Evolutionary conservation across 2,113 vertebrate genomes (phyloP), one percentile per base, ranked within the genome.

Genomic region (Halichoerus grypus): DNA sequence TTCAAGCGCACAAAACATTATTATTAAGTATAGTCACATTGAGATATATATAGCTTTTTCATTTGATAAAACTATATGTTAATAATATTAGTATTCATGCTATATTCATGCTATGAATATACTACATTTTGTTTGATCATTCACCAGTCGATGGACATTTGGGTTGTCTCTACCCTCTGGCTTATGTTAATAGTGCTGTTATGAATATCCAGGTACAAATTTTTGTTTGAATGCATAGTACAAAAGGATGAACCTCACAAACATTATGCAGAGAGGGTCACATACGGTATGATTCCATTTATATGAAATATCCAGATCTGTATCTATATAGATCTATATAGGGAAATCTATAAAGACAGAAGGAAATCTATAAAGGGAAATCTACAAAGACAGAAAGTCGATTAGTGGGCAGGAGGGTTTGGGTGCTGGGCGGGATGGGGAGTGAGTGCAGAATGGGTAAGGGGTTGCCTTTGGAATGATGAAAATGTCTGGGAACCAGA

Each of bases 131-230:
- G 15, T 12, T 21, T 88, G 53, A 4, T 19, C 36, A 28, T 19
- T 9, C 21, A 19, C 18, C 16, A 12, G 24, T 3, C 22, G 31
- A 10, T 15, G 4, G n/a, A 31, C 63, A 4, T 39, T n/a, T 55
- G 57, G 26, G 33, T 11, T 24, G 26, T 12, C 16, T 65, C 24
- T 31, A 8, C 55, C 49, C 69, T 65, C n/a, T 6, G 36, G 63
- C 12, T 28, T 19, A 26, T 4, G 26, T 19, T 28, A 86, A 15
- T 1, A 5, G 49, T 39, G 39, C 39, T 9, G 26, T 42, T 3
- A 0, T 16, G 10, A 21, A 36, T 14, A 13, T 26, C 31, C 0
- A 0, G 19, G 14, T 3, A 0, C 9, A n/a, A 2, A 24, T 21
- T 65, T 28, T 26, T n/a, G 12, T 36, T 46, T 42, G 24, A 53